Percentiles rank a stretch among this genome's conserved stretches.
Conservation (phyloP, 2,797 vertebrate species). For the Rhinogobio ventralis region DNA sequence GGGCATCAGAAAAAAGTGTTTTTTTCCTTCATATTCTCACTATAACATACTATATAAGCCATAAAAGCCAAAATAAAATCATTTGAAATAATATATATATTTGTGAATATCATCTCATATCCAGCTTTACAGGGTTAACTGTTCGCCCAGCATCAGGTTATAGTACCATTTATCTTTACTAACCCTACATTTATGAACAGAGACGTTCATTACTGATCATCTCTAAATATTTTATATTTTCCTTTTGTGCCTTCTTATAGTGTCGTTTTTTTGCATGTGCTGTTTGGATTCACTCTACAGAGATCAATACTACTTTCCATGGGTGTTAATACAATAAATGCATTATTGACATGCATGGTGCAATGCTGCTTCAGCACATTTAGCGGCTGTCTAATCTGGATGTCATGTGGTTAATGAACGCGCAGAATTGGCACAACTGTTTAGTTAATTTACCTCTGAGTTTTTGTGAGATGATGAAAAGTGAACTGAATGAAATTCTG, state of each 20-base stretch:
- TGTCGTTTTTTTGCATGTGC: not conserved
- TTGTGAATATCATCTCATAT: not conserved
- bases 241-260: not conserved
- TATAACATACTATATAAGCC: not conserved
- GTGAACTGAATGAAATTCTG: not conserved
- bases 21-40: not conserved
- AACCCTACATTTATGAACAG: not conserved
- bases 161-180: not conserved
- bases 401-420: not conserved
- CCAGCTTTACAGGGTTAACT: not conserved
- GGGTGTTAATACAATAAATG: too few relatives aligned
- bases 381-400: not conserved
- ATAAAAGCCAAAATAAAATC: too few relatives aligned
- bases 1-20: too few relatives aligned
- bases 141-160: not conserved
- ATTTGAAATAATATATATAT: too few relatives aligned
- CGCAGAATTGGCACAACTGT: not conserved
- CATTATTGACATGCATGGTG: not conserved
- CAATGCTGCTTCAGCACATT: not conserved
- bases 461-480: not conserved
- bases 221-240: not conserved
- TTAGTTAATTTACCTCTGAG: not conserved
- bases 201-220: not conserved
- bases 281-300: not conserved
- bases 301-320: conserved; percentile 12